These are phyloP conservation scores for Chrysolina oricalcia DNA, from an alignment of 2,888 invertebrate genomes.

Conservation along the genomic window DNA sequence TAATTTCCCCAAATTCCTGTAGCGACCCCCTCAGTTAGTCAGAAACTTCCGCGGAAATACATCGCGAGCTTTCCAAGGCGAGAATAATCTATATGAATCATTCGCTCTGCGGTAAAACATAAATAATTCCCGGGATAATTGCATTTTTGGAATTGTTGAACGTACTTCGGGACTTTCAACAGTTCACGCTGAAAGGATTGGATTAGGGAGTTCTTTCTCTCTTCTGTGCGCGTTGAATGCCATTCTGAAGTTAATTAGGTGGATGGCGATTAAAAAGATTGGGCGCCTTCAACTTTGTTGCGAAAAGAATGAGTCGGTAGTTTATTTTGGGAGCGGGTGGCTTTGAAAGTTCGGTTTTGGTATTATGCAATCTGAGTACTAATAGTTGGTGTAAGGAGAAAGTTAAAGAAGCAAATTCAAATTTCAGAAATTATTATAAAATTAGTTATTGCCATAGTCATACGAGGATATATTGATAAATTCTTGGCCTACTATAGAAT, in stretches of 20 bases:
- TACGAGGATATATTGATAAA: too few relatives aligned
- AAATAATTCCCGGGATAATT: slow-evolving; percentile 37
- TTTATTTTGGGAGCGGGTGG: slow-evolving; percentile 61
- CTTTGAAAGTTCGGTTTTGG: slow-evolving; percentile 7
- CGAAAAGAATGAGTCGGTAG: slow-evolving; percentile 62
- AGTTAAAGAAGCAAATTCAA: too few relatives aligned
- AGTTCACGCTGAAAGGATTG: slow-evolving; percentile 60
- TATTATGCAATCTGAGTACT: too few relatives aligned
- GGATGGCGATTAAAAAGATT: slow-evolving; percentile 64
- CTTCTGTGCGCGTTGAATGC: slow-evolving; percentile 62
- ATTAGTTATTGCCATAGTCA: too few relatives aligned
- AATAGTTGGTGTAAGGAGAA: too few relatives aligned
- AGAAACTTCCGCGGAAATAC: background rate
- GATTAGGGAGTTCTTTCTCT: slow-evolving; percentile 61
- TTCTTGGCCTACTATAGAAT: too few relatives aligned
- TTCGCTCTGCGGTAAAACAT: slow-evolving; percentile 31
- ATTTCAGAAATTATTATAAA: too few relatives aligned
- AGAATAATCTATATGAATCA: slow-evolving; percentile 24
- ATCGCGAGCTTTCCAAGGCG: background rate
- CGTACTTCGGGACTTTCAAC: slow-evolving; percentile 61
- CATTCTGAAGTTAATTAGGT: slow-evolving; percentile 65
- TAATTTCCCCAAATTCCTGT: background rate
- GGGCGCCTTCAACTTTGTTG: slow-evolving; percentile 62
- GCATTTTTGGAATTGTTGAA: slow-evolving; percentile 53
- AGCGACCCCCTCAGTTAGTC: background rate